These are phyloP conservation scores for Trissolcus brochymenae DNA, from an alignment of 2,888 invertebrate genomes.

Conservation along the genomic window DNA sequence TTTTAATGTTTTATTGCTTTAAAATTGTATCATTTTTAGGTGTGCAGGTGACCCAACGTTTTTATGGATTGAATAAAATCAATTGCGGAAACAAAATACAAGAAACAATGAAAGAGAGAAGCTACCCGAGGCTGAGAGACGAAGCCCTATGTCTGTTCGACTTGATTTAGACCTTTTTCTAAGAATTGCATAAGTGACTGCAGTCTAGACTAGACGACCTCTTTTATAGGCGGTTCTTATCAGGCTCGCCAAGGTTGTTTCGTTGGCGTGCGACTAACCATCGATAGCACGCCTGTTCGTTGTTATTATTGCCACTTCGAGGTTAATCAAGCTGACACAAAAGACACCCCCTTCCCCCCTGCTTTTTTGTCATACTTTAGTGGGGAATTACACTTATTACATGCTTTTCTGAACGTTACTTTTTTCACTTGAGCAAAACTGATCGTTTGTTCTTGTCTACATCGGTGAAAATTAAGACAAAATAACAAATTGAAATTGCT, in stretches of 20 bases:
- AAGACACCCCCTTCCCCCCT: conserved; percentile 28
- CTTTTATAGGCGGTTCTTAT: conserved; percentile 54
- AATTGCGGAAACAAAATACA: too few relatives aligned
- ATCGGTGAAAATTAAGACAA: neutral
- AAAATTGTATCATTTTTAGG: too few relatives aligned
- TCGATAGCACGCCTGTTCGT: conserved; percentile 42
- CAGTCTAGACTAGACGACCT: conserved; percentile 58
- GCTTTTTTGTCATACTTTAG: conserved; percentile 4
- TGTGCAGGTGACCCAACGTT: too few relatives aligned
- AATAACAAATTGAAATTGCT: neutral
- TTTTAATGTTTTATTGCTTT: too few relatives aligned
- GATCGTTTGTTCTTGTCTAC: neutral
- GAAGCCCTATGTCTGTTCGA: conserved; percentile 53
- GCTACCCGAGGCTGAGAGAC: conserved; percentile 36
- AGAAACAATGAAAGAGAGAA: conserved; percentile 22
- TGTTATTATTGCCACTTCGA: conserved; percentile 34
- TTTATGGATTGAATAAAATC: too few relatives aligned
- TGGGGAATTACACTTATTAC: too few relatives aligned
- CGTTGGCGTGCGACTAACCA: conserved; percentile 45
- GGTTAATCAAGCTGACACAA: conserved; percentile 45
- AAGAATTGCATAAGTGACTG: conserved; percentile 69
- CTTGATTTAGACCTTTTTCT: conserved; percentile 68
- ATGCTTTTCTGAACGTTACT: too few relatives aligned
- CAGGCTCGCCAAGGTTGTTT: conserved; percentile 53
- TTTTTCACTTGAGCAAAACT: too few relatives aligned